These are phyloP conservation scores for Campoplex nolae DNA, from an alignment of 2,888 invertebrate genomes.

Conservation along the genomic window DNA sequence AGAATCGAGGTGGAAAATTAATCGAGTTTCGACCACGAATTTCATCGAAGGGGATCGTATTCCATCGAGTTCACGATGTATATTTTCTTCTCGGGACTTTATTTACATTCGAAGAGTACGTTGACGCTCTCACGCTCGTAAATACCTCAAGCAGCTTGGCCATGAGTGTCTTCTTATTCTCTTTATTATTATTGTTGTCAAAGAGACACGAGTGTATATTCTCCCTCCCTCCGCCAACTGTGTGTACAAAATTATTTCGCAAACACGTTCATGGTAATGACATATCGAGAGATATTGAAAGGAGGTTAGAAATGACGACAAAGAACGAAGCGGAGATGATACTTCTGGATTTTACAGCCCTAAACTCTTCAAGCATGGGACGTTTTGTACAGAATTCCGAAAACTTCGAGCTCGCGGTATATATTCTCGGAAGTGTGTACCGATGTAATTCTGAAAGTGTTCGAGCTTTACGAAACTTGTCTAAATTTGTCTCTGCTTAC, in stretches of 20 bases:
- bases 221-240: background rate
- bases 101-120: constrained; percentile 20
- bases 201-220: constrained; percentile 27
- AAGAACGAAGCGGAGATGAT: constrained; percentile 5
- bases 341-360: constrained; percentile 27
- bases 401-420: background rate
- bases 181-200: constrained; percentile 59
- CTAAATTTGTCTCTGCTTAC: background rate
- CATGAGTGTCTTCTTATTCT: constrained; percentile 53
- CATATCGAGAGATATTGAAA: constrained; percentile 13
- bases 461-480: background rate
- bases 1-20: background rate
- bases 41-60: background rate
- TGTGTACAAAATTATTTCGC: background rate
- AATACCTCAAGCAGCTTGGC: constrained; percentile 49
- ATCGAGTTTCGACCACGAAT: background rate
- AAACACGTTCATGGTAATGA: background rate
- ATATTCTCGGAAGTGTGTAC: background rate
- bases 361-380: background rate
- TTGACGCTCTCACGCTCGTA: constrained; percentile 46
- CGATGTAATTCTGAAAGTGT: background rate
- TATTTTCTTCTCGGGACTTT: constrained; percentile 36
- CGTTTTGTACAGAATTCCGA: background rate
- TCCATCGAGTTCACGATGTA: background rate
- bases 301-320: background rate